A percentile compares a stretch with the other conserved stretches of the same genome.
Conservation (phyloP, 1,140 invertebrate species). For the Heliconius hewitsoni region DNA sequence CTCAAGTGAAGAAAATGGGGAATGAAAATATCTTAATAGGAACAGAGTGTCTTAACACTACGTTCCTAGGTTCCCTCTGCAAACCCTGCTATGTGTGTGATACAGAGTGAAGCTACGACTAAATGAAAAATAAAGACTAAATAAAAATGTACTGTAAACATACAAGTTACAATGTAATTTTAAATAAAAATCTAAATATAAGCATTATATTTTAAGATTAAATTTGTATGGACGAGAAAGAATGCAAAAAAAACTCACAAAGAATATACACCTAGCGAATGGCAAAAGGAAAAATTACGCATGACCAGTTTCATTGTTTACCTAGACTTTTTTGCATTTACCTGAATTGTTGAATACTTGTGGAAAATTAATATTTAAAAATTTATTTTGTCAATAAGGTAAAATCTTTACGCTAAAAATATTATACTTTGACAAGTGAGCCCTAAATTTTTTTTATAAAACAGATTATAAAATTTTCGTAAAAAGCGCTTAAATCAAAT, state of each 20-base stretch:
- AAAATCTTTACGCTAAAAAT: neutral
- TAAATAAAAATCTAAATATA: neutral
- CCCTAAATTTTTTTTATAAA: too few species aligned
- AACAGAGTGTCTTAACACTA: too few species aligned
- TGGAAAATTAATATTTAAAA: neutral
- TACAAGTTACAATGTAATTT: too few species aligned
- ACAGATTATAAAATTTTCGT: too few species aligned
- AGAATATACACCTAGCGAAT: conserved; percentile 4
- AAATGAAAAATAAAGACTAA: too few species aligned
- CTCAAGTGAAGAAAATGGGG: too few species aligned
- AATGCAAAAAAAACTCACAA: neutral
- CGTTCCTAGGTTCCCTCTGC: too few species aligned
- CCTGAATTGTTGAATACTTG: neutral
- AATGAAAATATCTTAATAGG: too few species aligned
- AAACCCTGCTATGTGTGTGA: too few species aligned
- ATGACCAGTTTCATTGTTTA: conserved; percentile 14
- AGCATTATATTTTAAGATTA: neutral
- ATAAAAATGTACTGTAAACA: too few species aligned
- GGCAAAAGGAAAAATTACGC: conserved; percentile 13
- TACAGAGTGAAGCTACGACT: too few species aligned
- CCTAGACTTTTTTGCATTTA: conserved; percentile 8
- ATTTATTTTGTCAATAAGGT: neutral
- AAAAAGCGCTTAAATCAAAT: too few species aligned
- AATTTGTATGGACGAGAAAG: neutral
- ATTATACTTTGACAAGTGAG: neutral